A percentile compares a stretch with the other conserved stretches of the same genome.
Evolutionary conservation across 2,113 vertebrate genomes (phyloP).

Genomic region (Megatriorchis doriae): DNA sequence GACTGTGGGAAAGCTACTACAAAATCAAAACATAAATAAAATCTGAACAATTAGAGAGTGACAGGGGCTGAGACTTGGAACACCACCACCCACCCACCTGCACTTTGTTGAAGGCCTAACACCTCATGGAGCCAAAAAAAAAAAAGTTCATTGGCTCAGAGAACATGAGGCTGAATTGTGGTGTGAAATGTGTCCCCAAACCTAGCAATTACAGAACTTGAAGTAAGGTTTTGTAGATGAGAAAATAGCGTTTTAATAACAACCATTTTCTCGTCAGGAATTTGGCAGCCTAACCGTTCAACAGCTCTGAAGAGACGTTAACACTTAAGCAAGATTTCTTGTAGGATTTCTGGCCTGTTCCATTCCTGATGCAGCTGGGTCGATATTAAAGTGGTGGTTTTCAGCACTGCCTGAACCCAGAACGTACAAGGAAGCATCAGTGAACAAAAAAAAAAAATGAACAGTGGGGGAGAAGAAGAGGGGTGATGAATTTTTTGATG

Average conservation of each 20-base stretch:
- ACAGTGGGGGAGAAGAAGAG: background rate
- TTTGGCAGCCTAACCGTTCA: background rate
- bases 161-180: background rate
- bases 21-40: conserved; percentile 51
- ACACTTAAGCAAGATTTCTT: conserved; percentile 1
- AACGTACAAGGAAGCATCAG: background rate
- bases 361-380: background rate
- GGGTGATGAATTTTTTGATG: background rate
- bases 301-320: background rate
- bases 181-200: background rate
- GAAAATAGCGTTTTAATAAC: background rate
- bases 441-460: background rate
- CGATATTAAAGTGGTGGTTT: background rate
- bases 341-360: conserved; percentile 8
- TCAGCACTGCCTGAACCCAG: background rate
- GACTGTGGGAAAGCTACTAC: background rate
- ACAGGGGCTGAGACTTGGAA: conserved; percentile 16
- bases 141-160: background rate
- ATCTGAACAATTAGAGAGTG: background rate
- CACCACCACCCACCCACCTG: conserved; percentile 16
- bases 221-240: background rate
- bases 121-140: background rate
- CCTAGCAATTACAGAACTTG: conserved; percentile 8
- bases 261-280: background rate
- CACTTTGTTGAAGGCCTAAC: background rate